Evolutionary conservation across 1,140 invertebrate species (phyloP), one percentile per base, ranked within the genome.

Genomic region (Philopotamus ludificatus): DNA sequence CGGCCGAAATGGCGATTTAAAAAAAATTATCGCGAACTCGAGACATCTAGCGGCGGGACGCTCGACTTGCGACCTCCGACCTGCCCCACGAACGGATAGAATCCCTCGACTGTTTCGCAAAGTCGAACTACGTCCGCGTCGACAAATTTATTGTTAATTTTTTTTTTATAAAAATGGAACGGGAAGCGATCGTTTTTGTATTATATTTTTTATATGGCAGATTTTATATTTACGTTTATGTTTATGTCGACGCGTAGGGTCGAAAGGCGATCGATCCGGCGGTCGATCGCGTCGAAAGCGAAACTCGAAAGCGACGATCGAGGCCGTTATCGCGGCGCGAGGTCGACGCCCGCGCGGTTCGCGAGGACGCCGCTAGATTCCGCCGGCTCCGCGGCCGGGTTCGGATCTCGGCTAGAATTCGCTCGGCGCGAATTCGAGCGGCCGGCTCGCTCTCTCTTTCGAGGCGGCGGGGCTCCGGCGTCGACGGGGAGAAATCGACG

Each of bases 41-140:
- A 42, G 57, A 45, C 57, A 60, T 39, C 57, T 60, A 60, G 39
- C 28, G 57, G 28, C 42, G 42, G 21, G 42, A 42, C 42, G 57
- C 57, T 47, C 41, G 28, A 60, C 57, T 47, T 28, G 47, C 57
- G 57, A 42, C 3, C 57, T n/a, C 15, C 42, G 57, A 60, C 57
- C 57, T 60, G 26, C 23, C 20, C 1, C 34, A n/a, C 34, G 39
- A 16, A n/a, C 28, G 28, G 28, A 42, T 10, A 12, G 23, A 10
- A 34, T 34, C 51, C 3, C 9, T 3, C n/a, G 12, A 34, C 23
- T 20, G 22, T 4, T 49, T 15, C 22, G 15, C 2, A 49, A 49
- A 49, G 16, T 49, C 10, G 2, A 49, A 20, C 12, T 50, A 50
- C 10, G 12, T 3, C 18, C 7, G 20, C 18, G 1, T 21, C 20